Evolutionary conservation across 2,113 vertebrate species (phyloP), one percentile per base, ranked within the genome.

Genomic region (Rhinogobius similis): DNA sequence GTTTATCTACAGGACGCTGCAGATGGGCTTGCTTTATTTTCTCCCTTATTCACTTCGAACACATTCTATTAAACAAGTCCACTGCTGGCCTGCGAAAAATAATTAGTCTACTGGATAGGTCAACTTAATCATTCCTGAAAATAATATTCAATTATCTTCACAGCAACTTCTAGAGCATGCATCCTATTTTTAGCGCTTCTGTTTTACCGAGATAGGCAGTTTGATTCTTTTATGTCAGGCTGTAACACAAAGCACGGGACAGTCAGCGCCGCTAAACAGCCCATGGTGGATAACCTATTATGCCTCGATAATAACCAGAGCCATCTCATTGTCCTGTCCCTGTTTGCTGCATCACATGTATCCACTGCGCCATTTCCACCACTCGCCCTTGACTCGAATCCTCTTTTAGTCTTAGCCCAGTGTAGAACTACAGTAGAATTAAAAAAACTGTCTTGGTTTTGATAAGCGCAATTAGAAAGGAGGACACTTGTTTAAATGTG

Each of bases 91-190:
- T 85, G 85, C 79, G 70, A 91, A 81, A 89, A 88, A 92, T 91
- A 93, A 94, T 94, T 92, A 93, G 88, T 91, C 84, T 90, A 73
- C 79, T 81, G 89, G 81, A 92, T 92, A 91, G 91, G 90, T 92
- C 90, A 93, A 90, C 86, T 91, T 90, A 88, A 92, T 92, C 90
- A 92, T 92, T 93, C 91, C 92, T 92, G 91, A 90, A 94, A 92
- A 93, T 93, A 92, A 93, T 92, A 91, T 92, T 92, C 89, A 92
- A 91, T 92, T 92, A 93, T 91, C 87, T 91, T 78, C 67, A 78
- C 87, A 29, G 77, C 82, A 91, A 90, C 88, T 90, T 91, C 83
- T 87, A 88, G 85, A 90, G 83, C 85, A 88, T 58, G 71, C 43
- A 68, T 78, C 74, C 90, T 93, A 92, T 92, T 90, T 91, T 91